Base-by-base conservation (phyloP, 2,797 vertebrate genomes). In the Gadopsis bispinosus region DNA sequence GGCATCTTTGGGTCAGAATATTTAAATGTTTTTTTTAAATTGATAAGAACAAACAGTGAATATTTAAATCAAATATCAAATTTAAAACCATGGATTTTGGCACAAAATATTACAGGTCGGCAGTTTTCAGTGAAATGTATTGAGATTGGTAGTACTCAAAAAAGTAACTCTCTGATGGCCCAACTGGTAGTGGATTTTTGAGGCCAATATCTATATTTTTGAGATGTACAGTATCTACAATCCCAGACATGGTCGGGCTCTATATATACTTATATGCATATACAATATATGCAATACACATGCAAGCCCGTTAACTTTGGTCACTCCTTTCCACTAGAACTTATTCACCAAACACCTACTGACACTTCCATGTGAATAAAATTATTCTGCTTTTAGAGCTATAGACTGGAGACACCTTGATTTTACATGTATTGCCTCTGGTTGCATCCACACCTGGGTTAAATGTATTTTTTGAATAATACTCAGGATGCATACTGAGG, bases 381-480 rank as follows among this genome's bases (percentile, higher is more conserved):
- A 61, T 45, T 39, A 75, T 84, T 81, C 35, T 33, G 80, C 68
- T 74, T 56, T 73, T 65, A 84, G 59, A 43, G 71, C 73, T 67
- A 59, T 58, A 41, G 55, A 53, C 79, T 73, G 55, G 74, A 86
- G 60, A 79, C 48, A 20, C 73, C 64, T 72, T 69, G 68, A 61
- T 67, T 79, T 84, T 77, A 66, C 33, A 66, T 58, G 60, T 73
- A 80, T 74, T 51, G 71, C 79, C 56, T 77, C 69, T 69, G 66
- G 72, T 72, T 73, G 73, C 54, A 66, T 74, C 80, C 11, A 63
- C 53, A 85, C 43, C 51, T 73, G 48, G 54, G 43, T 67, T 85
- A 13, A 69, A 41, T 79, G 50, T 81, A 61, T 79, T 83, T 77
- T 77, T 73, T 63, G 35, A 76, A 74, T 70, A 74, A 77, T 50